Conservation (phyloP, 1,140 invertebrate genomes). For the Drosophila nannoptera region DNA sequence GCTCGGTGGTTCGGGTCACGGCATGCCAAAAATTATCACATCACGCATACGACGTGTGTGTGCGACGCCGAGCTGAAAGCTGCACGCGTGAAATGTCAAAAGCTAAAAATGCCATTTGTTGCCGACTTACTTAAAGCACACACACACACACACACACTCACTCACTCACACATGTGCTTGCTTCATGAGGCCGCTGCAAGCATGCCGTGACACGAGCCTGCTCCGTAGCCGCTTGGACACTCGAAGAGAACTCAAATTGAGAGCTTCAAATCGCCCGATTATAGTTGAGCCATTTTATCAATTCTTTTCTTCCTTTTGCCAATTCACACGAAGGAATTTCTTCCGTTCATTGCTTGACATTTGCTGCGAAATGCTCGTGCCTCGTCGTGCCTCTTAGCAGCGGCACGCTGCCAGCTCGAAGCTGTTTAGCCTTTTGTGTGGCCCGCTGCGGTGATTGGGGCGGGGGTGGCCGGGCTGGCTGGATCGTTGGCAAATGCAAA, state of each 20-base stretch:
- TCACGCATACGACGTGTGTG: conserved; percentile 75
- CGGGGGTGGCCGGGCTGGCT: not conserved
- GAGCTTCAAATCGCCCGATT: not conserved
- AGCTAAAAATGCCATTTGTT: conserved; percentile 72
- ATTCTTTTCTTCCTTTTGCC: no score
- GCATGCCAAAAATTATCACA: conserved; percentile 67
- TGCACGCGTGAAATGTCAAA: conserved; percentile 77
- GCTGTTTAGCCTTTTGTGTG: conserved; percentile 55
- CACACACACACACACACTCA: conserved; percentile 1
- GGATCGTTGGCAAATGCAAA: conserved; percentile 47
- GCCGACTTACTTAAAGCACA: conserved; percentile 17
- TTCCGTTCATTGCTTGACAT: not conserved
- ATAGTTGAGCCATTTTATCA: not conserved
- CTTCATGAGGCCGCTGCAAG: not conserved
- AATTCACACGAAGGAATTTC: not conserved
- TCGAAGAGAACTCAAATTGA: not conserved
- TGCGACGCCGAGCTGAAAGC: conserved; percentile 21
- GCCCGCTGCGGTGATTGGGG: conserved; percentile 5
- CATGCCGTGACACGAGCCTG: conserved; percentile 11
- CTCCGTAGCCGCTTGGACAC: not conserved
- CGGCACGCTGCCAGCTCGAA: conserved; percentile 45
- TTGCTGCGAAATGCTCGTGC: not conserved
- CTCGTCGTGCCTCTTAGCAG: not conserved
- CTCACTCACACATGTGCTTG: not conserved
- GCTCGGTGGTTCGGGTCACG: conserved; percentile 23